Percentiles rank a stretch among this genome's conserved stretches.
These are phyloP conservation scores for Adela reaumurella DNA, from an alignment of 2,888 invertebrate species.

Conservation along the genomic window DNA sequence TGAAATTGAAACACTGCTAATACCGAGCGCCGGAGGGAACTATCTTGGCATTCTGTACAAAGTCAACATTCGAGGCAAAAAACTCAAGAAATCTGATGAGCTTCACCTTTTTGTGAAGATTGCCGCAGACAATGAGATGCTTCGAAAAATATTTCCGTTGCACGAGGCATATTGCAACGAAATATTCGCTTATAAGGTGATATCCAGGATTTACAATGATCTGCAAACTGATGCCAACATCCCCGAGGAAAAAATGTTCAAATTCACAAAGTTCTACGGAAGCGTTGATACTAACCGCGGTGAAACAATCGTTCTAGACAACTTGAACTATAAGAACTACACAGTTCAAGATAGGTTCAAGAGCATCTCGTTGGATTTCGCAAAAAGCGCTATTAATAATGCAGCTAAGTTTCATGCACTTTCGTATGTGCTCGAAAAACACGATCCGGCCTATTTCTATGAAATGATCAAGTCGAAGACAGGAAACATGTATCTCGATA, in stretches of 20 bases:
- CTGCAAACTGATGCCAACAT: constrained; percentile 10
- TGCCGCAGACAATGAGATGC: neutral
- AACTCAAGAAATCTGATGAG: neutral
- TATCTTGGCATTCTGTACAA: neutral
- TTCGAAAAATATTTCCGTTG: neutral
- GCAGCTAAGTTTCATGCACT: constrained; percentile 12
- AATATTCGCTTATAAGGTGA: neutral
- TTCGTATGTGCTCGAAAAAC: constrained; percentile 5
- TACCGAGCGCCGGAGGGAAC: neutral
- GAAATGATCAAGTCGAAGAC: neutral
- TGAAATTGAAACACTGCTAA: neutral
- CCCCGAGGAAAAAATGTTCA: constrained; percentile 6
- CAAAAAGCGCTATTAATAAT: constrained; percentile 5
- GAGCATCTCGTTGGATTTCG: constrained; percentile 8
- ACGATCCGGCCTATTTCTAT: constrained; percentile 6
- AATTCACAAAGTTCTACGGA: constrained; percentile 7
- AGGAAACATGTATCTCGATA: neutral
- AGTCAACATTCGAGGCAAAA: neutral
- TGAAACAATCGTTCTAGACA: constrained; percentile 9
- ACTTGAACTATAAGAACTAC: constrained; percentile 8
- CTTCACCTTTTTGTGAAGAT: neutral
- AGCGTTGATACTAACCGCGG: neutral
- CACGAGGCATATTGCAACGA: neutral
- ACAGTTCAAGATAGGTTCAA: constrained; percentile 8
- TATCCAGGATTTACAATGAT: neutral